Conservation (phyloP, 2,113 vertebrate species). For the Otis tarda region DNA sequence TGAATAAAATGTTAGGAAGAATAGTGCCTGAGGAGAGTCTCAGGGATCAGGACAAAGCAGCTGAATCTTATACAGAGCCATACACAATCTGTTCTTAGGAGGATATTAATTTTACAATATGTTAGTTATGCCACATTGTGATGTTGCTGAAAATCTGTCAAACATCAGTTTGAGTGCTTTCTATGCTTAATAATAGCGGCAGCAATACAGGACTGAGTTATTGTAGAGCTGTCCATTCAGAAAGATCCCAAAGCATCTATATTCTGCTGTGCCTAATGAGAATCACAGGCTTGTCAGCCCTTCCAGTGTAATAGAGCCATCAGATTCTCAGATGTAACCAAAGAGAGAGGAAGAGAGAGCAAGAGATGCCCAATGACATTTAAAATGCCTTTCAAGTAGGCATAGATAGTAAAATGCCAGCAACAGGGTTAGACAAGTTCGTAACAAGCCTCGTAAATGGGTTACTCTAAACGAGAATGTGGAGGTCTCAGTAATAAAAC, state of each 20-base stretch:
- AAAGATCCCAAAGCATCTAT: neutral
- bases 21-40: neutral
- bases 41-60: neutral
- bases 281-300: slow-evolving; percentile 8
- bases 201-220: neutral
- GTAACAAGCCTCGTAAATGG: slow-evolving; percentile 26
- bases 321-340: slow-evolving; percentile 19
- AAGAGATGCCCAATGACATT: slow-evolving; percentile 51
- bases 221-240: neutral
- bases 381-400: slow-evolving; percentile 48
- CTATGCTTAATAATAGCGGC: neutral
- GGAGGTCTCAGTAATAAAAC: slow-evolving; percentile 39
- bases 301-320: slow-evolving; percentile 8
- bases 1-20: neutral
- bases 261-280: neutral
- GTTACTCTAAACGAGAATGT: slow-evolving; percentile 52
- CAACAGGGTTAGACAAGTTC: slow-evolving; percentile 50
- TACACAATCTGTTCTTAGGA: neutral
- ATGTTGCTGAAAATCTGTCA: neutral
- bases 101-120: neutral
- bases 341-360: neutral
- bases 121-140: neutral
- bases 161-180: neutral
- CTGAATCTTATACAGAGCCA: neutral
- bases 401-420: slow-evolving; percentile 43